phyloP scores from a whole-genome alignment of 2,888 invertebrate species.

The Eurois occulta region DNA sequence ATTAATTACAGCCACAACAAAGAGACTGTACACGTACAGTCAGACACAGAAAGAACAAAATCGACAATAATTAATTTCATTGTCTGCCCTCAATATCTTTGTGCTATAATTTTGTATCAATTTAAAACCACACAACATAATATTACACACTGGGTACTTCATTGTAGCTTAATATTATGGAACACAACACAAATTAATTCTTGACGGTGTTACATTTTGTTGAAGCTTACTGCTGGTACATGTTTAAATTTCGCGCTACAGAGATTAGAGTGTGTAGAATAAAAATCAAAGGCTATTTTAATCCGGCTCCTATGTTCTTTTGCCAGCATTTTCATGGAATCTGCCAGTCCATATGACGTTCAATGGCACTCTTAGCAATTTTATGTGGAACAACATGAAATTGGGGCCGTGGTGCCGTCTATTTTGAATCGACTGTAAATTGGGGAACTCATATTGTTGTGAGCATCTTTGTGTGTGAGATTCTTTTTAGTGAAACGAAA shows the following conservation, averaged over 20 bases:
- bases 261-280: no score
- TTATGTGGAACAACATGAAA: background rate
- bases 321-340: conserved; percentile 16
- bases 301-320: conserved; percentile 1
- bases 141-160: background rate
- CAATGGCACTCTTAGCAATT: background rate
- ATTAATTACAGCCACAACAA: background rate
- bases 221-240: background rate
- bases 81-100: background rate
- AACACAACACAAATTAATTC: background rate
- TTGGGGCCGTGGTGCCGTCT: background rate
- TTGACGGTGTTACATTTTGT: background rate
- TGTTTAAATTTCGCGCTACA: background rate
- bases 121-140: background rate
- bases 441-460: background rate
- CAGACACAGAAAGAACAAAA: background rate
- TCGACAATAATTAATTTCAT: background rate
- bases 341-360: conserved; percentile 1
- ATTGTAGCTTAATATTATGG: background rate
- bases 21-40: background rate
- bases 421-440: background rate
- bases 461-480: no score
- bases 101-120: background rate
- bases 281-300: conserved; percentile 14
- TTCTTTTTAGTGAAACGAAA: background rate